phyloP scores from a whole-genome alignment of 2,888 invertebrate genomes.

The Eristalinus aeneus region DNA sequence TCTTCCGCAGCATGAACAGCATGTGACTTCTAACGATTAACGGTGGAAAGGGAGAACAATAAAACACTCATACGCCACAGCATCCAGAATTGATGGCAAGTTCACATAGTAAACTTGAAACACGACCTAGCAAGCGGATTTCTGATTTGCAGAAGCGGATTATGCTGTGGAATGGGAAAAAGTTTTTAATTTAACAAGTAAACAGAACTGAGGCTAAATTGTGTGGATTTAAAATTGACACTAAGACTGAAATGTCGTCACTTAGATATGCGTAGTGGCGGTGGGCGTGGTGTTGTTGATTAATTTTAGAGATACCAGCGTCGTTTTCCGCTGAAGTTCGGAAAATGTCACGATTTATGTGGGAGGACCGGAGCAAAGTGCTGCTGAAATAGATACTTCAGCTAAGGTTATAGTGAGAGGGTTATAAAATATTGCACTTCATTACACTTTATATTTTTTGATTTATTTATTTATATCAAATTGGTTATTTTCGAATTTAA shows the following conservation, averaged over 20 bases:
- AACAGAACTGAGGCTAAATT: background rate
- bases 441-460: background rate
- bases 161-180: background rate
- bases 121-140: background rate
- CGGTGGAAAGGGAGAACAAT: background rate
- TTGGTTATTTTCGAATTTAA: no score
- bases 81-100: background rate
- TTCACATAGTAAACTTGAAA: background rate
- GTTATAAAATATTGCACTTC: background rate
- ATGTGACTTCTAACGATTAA: background rate
- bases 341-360: background rate
- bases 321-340: background rate
- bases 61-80: conserved; percentile 2
- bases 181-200: background rate
- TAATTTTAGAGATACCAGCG: background rate
- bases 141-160: background rate
- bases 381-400: background rate
- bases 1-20: background rate
- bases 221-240: background rate
- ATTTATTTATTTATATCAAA: no score
- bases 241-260: background rate
- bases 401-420: background rate
- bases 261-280: background rate
- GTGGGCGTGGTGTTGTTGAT: background rate
- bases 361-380: background rate